Percentiles rank a stretch among this genome's conserved stretches.
Evolutionary conservation across 2,113 vertebrate species (phyloP).

Genomic region (Apeltes quadracus): DNA sequence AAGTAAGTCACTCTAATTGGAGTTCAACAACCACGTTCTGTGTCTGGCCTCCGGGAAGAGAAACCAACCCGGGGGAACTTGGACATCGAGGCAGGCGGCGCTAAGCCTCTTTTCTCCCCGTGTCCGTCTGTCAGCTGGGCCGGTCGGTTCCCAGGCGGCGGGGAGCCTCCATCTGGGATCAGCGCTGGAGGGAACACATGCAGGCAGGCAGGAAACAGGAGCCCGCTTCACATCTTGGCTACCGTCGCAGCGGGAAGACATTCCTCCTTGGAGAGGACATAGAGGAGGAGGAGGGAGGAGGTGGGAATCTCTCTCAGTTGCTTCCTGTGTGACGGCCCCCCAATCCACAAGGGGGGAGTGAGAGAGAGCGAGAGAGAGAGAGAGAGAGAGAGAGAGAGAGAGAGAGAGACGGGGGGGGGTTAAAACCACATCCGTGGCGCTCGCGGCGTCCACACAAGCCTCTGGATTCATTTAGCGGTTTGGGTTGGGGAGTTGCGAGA

Average conservation of each 20-base stretch:
- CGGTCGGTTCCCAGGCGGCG: conserved; percentile 69
- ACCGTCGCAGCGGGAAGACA: conserved; percentile 75
- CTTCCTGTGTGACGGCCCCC: conserved; percentile 70
- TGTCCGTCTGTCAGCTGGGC: conserved; percentile 52
- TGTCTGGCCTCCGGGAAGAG: conserved; percentile 31
- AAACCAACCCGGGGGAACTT: conserved; percentile 39
- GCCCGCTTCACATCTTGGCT: conserved; percentile 67
- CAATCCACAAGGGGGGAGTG: conserved; percentile 42
- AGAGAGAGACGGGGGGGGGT: conserved; percentile 1
- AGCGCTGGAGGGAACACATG: conserved; percentile 70
- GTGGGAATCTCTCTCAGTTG: conserved; percentile 63
- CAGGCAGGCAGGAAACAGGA: conserved; percentile 74
- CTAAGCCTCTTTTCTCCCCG: conserved; percentile 22
- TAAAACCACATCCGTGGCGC: conserved; percentile 41
- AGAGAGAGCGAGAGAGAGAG: background rate
- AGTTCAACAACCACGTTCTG: conserved; percentile 45
- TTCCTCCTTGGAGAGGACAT: conserved; percentile 70
- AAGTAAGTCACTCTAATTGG: conserved; percentile 42
- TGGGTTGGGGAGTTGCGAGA: conserved; percentile 10
- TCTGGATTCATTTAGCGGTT: conserved; percentile 69
- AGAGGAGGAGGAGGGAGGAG: conserved; percentile 41
- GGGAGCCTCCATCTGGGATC: conserved; percentile 68
- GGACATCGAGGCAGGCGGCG: conserved; percentile 31
- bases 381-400: conserved; percentile 26
- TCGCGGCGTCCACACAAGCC: conserved; percentile 20